Evolutionary conservation across 2,113 vertebrate species (phyloP), one percentile per base, ranked within the genome.

Genomic region (Elgaria multicarinata): DNA sequence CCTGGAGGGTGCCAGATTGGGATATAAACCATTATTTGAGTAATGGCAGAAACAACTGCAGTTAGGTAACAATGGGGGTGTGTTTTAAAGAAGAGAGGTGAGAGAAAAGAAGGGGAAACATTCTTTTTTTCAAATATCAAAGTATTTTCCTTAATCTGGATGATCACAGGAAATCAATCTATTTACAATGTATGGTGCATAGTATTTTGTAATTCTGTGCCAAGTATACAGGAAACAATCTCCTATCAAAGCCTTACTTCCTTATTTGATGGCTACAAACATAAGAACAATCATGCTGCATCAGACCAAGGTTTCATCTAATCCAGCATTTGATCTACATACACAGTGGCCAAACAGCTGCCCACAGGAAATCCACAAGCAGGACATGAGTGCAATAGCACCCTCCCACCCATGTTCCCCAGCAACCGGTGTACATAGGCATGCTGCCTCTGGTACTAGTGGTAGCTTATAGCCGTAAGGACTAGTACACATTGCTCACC

Each of bases 41-140:
- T 53, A 83, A 78, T 87, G 46, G 71, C n/a, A 86, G 83, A n/a
- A 50, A 91, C 78, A 86, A 87, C 18, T n/a, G 72, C 44, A 64
- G 67, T 46, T 44, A 44, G 10, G 31, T 66, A 67, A 83, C 83
- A 67, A 79, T 0, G 0, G 18, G 55, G 18, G 33, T 0, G 83
- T 26, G 1, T 91, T 69, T 66, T 6, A 71, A 89, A 10, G 2
- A 26, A 79, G 88, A 53, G 0, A 3, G 2, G 1, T 39, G 6
- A 2, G 28, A 81, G 81, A 53, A 2, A 4, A 2, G 1, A 33
- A 64, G 66, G 8, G 79, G 28, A 62, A 86, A 89, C 81, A 87
- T 67, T 80, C 82, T 28, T 81, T 0, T 66, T 10, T 83, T 76
- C n/a, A 42, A 75, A 66, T 10, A 55, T 83, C 31, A 67, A 18